These are phyloP conservation scores for Buceros bicornis DNA, from an alignment of 2,797 vertebrate species.

Conservation along the genomic window DNA sequence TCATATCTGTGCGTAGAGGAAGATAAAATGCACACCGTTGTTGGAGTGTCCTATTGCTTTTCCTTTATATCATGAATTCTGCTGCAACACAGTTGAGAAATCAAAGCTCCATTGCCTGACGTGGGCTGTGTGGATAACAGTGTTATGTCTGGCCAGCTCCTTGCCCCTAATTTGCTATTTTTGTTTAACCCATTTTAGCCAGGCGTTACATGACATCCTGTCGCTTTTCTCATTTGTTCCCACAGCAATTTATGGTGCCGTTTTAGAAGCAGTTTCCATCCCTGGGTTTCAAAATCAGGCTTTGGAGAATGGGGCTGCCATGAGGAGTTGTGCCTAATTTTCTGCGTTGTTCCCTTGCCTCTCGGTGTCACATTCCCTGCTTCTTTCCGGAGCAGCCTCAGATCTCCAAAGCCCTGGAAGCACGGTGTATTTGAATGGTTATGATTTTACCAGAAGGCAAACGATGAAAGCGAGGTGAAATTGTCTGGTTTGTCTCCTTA, in stretches of 20 bases:
- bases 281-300: background rate
- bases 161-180: slow-evolving; percentile 30
- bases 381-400: background rate
- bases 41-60: slow-evolving; percentile 50
- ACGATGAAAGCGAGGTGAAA: background rate
- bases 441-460: background rate
- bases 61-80: slow-evolving; percentile 34
- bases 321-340: background rate
- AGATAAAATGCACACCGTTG: slow-evolving; percentile 35
- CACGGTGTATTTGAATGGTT: background rate
- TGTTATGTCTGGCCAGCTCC: slow-evolving; percentile 36
- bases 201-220: background rate
- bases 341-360: background rate
- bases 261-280: background rate
- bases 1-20: slow-evolving; percentile 23
- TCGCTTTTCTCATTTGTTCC: background rate
- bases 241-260: background rate
- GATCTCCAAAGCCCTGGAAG: background rate
- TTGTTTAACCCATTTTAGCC: slow-evolving; percentile 57
- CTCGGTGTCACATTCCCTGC: fast-evolving
- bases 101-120: background rate
- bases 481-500: background rate
- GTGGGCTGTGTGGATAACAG: slow-evolving; percentile 16
- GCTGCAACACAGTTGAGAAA: background rate
- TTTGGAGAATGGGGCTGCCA: background rate